A percentile compares a stretch with the other conserved stretches of the same genome.
Evolutionary conservation across 37 sponge, comb jelly and placozoan species (phyloP).

Genomic region (Corticium candelabrum): DNA sequence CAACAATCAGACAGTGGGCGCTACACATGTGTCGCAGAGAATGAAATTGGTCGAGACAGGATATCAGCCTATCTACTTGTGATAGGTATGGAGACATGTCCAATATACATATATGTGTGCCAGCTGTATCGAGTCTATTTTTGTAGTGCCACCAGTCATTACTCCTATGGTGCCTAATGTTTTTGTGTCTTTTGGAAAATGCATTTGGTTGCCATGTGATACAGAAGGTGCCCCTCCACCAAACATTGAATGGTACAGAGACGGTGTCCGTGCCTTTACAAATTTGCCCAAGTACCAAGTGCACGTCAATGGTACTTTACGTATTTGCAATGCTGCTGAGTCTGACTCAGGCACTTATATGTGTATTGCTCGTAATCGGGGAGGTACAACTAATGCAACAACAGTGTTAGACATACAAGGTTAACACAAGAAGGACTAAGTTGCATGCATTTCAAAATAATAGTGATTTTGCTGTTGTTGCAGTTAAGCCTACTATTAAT

Average conservation of each 20-base stretch:
- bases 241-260: neutral
- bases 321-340: neutral
- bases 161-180: neutral
- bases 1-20: neutral
- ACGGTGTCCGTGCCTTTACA: neutral
- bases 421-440: neutral
- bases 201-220: neutral
- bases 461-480: neutral
- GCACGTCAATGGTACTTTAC: neutral
- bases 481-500: neutral
- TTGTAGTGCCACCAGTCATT: neutral
- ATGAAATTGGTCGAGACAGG: neutral
- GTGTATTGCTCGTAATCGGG: neutral
- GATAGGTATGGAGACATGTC: neutral
- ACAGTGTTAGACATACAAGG: neutral
- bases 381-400: neutral
- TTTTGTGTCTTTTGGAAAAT: neutral
- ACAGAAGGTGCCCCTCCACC: neutral
- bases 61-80: neutral
- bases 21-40: neutral
- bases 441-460: neutral
- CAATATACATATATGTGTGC: no score
- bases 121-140: neutral
- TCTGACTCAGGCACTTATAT: neutral
- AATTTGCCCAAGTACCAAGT: neutral